These are phyloP conservation scores for Lathamus discolor DNA, from an alignment of 2,113 vertebrate genomes.

Conservation along the genomic window DNA sequence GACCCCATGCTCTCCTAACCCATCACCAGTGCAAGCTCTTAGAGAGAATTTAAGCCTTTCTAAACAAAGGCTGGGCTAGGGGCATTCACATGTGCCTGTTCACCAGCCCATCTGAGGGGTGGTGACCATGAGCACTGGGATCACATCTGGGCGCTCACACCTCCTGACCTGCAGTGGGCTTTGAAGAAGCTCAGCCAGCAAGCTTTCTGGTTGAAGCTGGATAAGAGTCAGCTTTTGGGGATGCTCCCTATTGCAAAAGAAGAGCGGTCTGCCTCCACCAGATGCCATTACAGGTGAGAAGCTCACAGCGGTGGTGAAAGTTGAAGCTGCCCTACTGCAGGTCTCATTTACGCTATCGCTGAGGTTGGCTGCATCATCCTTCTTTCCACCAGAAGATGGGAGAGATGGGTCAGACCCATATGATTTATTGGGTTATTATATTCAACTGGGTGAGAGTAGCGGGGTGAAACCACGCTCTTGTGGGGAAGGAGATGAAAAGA, in stretches of 20 bases:
- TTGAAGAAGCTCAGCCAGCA: not conserved
- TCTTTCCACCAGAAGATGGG: not conserved
- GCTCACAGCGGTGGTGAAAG: not conserved
- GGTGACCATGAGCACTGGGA: fast-evolving
- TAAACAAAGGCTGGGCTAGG: not conserved
- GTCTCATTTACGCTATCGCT: fast-evolving
- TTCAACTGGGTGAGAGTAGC: not conserved
- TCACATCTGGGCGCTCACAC: fast-evolving
- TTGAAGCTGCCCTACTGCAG: not conserved
- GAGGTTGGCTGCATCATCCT: not conserved
- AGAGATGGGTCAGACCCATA: not conserved
- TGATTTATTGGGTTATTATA: not conserved
- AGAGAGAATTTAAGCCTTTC: not conserved
- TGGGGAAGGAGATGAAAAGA: not conserved
- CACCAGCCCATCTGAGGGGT: not conserved
- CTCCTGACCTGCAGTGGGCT: not conserved
- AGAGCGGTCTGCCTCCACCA: not conserved
- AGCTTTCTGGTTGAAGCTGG: not conserved
- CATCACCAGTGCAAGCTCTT: not conserved
- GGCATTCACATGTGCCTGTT: fast-evolving
- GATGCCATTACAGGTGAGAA: not conserved
- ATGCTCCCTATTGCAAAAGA: not conserved
- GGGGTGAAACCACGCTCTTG: not conserved
- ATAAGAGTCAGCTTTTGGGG: not conserved
- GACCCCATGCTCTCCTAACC: not conserved